Evolutionary conservation across 2,113 vertebrate species (phyloP).

Genomic region (Colossoma macropomum): DNA sequence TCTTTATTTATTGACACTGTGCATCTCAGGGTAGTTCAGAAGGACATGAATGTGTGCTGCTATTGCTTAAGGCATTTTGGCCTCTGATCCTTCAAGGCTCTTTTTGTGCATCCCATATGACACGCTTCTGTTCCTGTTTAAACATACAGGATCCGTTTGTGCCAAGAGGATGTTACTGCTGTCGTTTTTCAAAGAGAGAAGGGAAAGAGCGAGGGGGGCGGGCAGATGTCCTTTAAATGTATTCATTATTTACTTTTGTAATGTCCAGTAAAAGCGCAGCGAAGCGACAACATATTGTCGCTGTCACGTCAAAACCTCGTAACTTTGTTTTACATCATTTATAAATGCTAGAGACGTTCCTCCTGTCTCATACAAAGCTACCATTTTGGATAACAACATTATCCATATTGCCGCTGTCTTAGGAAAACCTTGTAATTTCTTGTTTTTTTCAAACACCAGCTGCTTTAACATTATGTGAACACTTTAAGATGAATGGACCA

Average conservation of each 20-base stretch:
- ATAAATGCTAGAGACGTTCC: too few relatives aligned
- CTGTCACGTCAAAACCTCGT: background rate
- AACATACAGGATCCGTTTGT: background rate
- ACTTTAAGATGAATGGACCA: background rate
- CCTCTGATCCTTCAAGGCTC: background rate
- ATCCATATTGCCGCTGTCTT: too few relatives aligned
- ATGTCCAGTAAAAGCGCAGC: background rate
- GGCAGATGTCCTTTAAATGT: background rate
- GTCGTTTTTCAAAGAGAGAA: background rate
- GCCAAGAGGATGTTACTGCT: background rate
- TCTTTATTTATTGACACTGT: constrained; percentile 1
- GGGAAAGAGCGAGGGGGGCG: background rate
- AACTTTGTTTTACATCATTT: background rate
- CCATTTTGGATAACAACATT: too few relatives aligned
- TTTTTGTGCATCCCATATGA: background rate
- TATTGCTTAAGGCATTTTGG: background rate
- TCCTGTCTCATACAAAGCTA: too few relatives aligned
- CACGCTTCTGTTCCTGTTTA: background rate
- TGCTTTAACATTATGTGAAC: background rate
- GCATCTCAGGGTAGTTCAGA: background rate
- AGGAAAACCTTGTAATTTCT: too few relatives aligned
- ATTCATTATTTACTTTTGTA: background rate
- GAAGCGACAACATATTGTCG: background rate
- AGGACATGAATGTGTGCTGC: background rate
- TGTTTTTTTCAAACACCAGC: background rate